phyloP scores from a whole-genome alignment of 92 coral and sea anemone genomes.

The Phenganax stokvisi region DNA sequence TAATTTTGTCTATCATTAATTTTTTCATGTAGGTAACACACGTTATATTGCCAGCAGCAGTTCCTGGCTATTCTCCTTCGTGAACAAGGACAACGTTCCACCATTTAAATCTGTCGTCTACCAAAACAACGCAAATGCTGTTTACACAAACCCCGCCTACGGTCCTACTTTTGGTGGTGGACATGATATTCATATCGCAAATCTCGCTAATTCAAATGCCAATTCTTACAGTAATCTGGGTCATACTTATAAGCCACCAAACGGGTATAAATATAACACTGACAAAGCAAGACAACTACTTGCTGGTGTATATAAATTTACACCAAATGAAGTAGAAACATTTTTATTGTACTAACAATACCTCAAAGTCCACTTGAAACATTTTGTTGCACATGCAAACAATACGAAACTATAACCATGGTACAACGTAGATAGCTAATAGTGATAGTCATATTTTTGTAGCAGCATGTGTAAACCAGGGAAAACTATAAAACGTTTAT shows the following conservation, averaged over 20 bases:
- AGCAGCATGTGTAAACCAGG: too few relatives aligned
- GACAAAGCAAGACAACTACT: neutral
- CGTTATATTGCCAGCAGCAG: neutral
- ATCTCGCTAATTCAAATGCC: neutral
- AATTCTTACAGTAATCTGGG: neutral
- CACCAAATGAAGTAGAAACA: neutral
- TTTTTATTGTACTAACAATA: neutral
- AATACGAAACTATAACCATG: too few relatives aligned
- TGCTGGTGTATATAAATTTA: neutral
- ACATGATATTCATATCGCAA: constrained; percentile 5
- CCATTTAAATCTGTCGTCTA: neutral
- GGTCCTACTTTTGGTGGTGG: constrained; percentile 18
- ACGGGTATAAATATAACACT: neutral
- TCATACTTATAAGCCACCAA: constrained; percentile 9
- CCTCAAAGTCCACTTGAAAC: too few relatives aligned
- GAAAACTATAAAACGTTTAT: too few relatives aligned
- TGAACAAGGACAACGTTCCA: neutral
- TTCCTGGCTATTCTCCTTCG: constrained; percentile 3
- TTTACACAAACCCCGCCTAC: neutral
- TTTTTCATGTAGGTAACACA: neutral
- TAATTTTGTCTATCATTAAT: neutral
- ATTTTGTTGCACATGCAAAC: too few relatives aligned
- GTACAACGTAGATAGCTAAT: too few relatives aligned
- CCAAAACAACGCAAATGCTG: neutral
- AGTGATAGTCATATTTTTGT: too few relatives aligned